These are phyloP conservation scores for Noctua fimbriata DNA, from an alignment of 2,888 invertebrate species.

Conservation along the genomic window DNA sequence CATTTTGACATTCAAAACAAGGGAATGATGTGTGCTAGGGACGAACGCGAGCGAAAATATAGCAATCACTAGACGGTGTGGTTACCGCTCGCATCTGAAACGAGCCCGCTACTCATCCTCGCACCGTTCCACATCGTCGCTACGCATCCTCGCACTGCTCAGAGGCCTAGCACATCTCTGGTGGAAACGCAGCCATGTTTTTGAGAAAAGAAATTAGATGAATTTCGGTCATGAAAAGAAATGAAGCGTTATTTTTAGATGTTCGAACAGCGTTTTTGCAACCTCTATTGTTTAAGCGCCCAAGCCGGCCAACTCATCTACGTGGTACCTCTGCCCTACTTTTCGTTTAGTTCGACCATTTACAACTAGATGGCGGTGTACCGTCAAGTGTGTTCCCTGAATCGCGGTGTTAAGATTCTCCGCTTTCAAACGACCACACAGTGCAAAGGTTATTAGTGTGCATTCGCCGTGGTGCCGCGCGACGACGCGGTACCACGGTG, in stretches of 20 bases:
- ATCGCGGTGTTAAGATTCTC: constrained; percentile 44
- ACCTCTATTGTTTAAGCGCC: background rate
- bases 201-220: background rate
- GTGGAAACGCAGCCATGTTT: too few relatives aligned
- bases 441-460: background rate
- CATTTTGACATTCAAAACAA: too few relatives aligned
- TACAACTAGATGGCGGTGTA: constrained; percentile 24
- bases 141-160: too few relatives aligned
- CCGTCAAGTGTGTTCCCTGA: constrained; percentile 4
- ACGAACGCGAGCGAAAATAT: too few relatives aligned
- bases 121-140: too few relatives aligned
- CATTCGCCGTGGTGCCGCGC: background rate
- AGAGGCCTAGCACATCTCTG: too few relatives aligned
- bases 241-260: background rate
- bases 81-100: too few relatives aligned
- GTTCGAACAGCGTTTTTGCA: background rate
- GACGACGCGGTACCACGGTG: background rate
- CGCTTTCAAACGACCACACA: constrained; percentile 1
- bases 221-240: background rate
- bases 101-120: too few relatives aligned
- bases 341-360: constrained; percentile 3
- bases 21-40: too few relatives aligned
- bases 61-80: too few relatives aligned
- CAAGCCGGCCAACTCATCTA: background rate
- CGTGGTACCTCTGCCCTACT: background rate